Conservation (phyloP, 2,888 invertebrate genomes). For the Polietes domitor region DNA sequence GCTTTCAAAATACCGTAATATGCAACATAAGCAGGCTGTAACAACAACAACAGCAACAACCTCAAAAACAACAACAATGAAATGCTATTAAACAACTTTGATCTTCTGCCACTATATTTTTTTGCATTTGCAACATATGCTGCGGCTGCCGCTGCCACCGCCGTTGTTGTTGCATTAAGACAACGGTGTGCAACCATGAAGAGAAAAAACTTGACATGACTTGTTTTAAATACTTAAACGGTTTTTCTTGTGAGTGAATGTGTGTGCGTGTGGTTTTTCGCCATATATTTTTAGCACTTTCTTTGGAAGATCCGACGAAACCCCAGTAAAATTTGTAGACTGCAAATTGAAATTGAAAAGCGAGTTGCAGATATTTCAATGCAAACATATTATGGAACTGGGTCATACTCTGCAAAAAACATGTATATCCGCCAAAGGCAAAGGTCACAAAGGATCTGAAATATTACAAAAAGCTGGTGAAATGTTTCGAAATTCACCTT, state of each 20-base stretch:
- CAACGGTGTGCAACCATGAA: conserved; percentile 21
- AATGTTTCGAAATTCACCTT: too few species aligned
- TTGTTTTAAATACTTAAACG: conserved; percentile 44
- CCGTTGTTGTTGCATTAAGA: not conserved
- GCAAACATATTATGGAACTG: too few species aligned
- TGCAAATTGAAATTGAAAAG: too few species aligned
- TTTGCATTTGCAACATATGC: not conserved
- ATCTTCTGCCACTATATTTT: conserved; percentile 40
- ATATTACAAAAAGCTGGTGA: too few species aligned
- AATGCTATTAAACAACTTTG: conserved; percentile 33
- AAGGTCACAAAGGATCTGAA: too few species aligned
- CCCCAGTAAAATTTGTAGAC: too few species aligned
- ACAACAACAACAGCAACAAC: not conserved
- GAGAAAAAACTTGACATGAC: conserved; percentile 38
- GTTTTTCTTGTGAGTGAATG: too few species aligned
- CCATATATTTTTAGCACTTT: conserved; percentile 58
- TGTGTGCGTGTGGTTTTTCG: conserved; percentile 19
- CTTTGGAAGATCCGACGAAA: conserved; percentile 5
- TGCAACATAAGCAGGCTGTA: not conserved
- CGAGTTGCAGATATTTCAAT: too few species aligned
- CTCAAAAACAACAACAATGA: conserved; percentile 23
- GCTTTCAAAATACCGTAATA: conserved; percentile 46
- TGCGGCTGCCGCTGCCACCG: not conserved
- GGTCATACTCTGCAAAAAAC: too few species aligned
- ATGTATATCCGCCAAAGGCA: too few species aligned